Conservation (phyloP, 1,140 invertebrate species). For the honey bee (Apis mellifera) region Amel_HAv3.1 CM009935.2:8278001-8278500, state of each 20-base stretch:
- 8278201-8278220: not conserved
- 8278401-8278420: not conserved
- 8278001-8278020: not conserved
- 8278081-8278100: too few relatives aligned
- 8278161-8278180: too few relatives aligned
- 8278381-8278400: too few relatives aligned
- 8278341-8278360: not conserved
- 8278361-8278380: not conserved
- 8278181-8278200: too few relatives aligned
- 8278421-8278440: not conserved
- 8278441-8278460: not conserved
- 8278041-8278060: rapidly evolving
- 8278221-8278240: not conserved
- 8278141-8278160: too few relatives aligned
- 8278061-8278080: rapidly evolving
- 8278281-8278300: too few relatives aligned
- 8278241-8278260: not conserved
- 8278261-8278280: not conserved
- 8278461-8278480: not conserved
- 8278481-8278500: not conserved
- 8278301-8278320: not conserved
- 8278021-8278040: constrained; percentile 1
- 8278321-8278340: not conserved
- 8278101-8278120: too few relatives aligned
- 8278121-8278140: too few relatives aligned